Percentiles rank a stretch among this genome's conserved stretches.
Conservation (phyloP, 2,113 vertebrate species). For the Pluvianellus socialis region DNA sequence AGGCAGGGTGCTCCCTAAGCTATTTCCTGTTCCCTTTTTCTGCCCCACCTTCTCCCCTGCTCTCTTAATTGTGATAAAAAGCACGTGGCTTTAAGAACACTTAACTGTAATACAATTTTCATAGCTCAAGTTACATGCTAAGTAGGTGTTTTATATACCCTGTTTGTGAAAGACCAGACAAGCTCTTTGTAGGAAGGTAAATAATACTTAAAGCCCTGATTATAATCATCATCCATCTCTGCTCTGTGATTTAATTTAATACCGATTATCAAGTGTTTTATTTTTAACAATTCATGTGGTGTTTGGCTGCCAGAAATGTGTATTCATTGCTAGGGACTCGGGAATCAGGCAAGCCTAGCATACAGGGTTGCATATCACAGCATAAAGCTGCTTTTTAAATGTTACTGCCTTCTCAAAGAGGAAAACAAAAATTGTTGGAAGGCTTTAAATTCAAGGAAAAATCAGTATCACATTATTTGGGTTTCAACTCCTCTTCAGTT, state of each 20-base stretch:
- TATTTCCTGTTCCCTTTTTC: slow-evolving; percentile 26
- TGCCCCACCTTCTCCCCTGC: background rate
- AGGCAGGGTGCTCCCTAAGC: background rate
- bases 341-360: background rate
- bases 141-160: slow-evolving; percentile 42
- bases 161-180: slow-evolving; percentile 55
- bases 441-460: background rate
- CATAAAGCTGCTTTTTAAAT: background rate
- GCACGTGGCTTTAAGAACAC: slow-evolving; percentile 45
- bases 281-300: slow-evolving; percentile 32
- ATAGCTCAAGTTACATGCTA: slow-evolving; percentile 54
- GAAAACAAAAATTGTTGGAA: background rate
- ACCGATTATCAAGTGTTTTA: background rate
- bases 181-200: slow-evolving; percentile 56
- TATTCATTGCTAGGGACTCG: background rate
- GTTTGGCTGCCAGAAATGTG: background rate
- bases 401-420: background rate
- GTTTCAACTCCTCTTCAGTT: background rate
- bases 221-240: background rate
- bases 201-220: slow-evolving; percentile 38
- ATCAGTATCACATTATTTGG: background rate
- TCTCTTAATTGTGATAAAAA: slow-evolving; percentile 47
- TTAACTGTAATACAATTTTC: slow-evolving; percentile 58
- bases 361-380: background rate
- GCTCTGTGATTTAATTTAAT: slow-evolving; percentile 7